A percentile compares a stretch with the other conserved stretches of the same genome.
Conservation (phyloP, 2,888 invertebrate species). For the Eilema sororculum region DNA sequence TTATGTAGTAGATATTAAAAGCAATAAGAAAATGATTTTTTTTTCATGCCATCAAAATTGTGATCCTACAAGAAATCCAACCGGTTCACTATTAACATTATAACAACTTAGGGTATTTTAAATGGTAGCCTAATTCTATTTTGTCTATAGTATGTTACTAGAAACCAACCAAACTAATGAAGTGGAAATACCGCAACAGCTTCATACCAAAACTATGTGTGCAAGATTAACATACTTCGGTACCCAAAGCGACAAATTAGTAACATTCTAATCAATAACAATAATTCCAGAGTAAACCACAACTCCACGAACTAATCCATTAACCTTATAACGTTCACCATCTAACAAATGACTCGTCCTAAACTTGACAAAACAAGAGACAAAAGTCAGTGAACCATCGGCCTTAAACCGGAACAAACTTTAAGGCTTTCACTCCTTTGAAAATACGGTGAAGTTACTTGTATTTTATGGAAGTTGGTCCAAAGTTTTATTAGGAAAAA, state of each 20-base stretch:
- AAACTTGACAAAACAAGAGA: conserved; percentile 46
- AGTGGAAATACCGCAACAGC: not conserved
- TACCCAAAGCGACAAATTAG: conserved; percentile 5
- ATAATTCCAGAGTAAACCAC: conserved; percentile 23
- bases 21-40: no score
- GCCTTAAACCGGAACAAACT: conserved; percentile 45
- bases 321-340: conserved; percentile 32
- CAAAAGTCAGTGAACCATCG: conserved; percentile 46
- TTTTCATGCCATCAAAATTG: no score
- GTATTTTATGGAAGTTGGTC: conserved; percentile 48
- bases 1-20: no score
- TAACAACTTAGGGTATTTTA: no score
- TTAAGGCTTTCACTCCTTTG: conserved; percentile 45
- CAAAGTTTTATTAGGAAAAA: conserved; percentile 54
- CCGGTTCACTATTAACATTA: no score
- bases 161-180: not conserved
- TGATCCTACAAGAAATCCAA: no score
- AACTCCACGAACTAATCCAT: conserved; percentile 32
- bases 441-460: conserved; percentile 48
- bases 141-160: no score
- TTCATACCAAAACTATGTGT: not conserved
- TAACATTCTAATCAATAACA: conserved; percentile 19
- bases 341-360: conserved; percentile 32
- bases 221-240: not conserved
- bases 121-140: not conserved